Conservation (phyloP, 2,888 invertebrate genomes). For the Microplitis manilae region DNA sequence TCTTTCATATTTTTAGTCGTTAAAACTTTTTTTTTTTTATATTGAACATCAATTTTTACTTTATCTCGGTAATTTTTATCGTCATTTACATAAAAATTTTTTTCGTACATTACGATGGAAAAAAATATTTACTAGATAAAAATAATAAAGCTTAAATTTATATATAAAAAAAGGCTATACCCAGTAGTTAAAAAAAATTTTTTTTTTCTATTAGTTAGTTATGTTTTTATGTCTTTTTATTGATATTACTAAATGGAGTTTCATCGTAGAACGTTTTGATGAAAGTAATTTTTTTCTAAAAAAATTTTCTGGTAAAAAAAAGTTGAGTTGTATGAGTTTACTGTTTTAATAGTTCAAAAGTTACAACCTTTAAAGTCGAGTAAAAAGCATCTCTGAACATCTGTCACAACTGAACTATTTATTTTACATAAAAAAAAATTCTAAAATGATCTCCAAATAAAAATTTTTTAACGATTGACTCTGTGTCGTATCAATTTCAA, state of each 20-base stretch:
- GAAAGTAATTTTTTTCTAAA: background rate
- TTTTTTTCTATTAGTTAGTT: background rate
- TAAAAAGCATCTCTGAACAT: background rate
- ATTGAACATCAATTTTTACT: constrained; percentile 9
- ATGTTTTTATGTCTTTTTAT: background rate
- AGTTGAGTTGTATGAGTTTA: background rate
- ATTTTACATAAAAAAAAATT: background rate
- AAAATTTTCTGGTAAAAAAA: background rate
- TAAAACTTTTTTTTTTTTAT: constrained; percentile 10
- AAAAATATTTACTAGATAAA: background rate
- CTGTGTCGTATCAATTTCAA: background rate
- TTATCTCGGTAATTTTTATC: constrained; percentile 5
- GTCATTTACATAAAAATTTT: background rate
- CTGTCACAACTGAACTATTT: background rate
- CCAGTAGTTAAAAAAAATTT: background rate
- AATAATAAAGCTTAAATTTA: background rate
- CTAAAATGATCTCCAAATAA: background rate
- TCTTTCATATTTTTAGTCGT: background rate
- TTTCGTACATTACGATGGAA: background rate
- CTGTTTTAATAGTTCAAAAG: background rate
- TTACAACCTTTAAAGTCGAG: background rate
- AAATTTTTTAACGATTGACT: background rate
- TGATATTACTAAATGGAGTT: background rate
- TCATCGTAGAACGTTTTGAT: background rate
- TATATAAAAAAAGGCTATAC: background rate